Conservation (phyloP, 1,140 invertebrate genomes). For the Trichogramma pretiosum region DNA sequence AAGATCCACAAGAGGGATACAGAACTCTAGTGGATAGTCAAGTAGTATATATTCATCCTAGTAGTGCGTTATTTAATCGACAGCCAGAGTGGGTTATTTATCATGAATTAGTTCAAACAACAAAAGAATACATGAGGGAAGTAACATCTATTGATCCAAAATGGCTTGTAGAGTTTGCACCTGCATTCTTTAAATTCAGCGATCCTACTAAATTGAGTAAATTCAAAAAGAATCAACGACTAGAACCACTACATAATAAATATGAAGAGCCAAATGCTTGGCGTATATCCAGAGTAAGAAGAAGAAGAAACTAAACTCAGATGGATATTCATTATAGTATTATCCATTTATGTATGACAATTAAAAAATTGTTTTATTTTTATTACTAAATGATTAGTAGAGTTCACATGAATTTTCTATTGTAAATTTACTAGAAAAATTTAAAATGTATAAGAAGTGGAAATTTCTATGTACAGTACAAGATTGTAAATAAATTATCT, state of each 20-base stretch:
- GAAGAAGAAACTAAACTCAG: constrained; percentile 83
- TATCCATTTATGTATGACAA: background rate
- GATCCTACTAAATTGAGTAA: constrained; percentile 98
- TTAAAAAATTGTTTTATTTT: background rate
- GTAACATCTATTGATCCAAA: constrained; percentile 98
- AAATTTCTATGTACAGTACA: no score
- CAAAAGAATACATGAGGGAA: constrained; percentile 99
- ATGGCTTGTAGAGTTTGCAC: constrained; percentile 98
- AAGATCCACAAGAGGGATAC: constrained; percentile 99
- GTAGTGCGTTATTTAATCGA: constrained; percentile 92
- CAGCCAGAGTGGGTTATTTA: constrained; percentile 99
- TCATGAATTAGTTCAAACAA: constrained; percentile 97
- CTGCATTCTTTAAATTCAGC: constrained; percentile 98
- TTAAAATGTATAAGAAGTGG: background rate
- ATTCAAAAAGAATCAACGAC: constrained; percentile 97
- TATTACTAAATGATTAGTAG: background rate
- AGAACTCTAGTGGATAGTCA: constrained; percentile 95
- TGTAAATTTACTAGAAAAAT: no score
- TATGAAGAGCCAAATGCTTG: constrained; percentile 99
- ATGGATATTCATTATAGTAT: no score
- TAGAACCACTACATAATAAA: constrained; percentile 98
- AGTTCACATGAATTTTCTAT: no score
- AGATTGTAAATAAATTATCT: no score
- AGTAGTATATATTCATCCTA: constrained; percentile 98
- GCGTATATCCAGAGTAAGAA: constrained; percentile 91